Percentiles rank a stretch among this genome's conserved stretches.
phyloP scores from a whole-genome alignment of 2,113 vertebrate species.

The Dicentrarchus labrax region DNA sequence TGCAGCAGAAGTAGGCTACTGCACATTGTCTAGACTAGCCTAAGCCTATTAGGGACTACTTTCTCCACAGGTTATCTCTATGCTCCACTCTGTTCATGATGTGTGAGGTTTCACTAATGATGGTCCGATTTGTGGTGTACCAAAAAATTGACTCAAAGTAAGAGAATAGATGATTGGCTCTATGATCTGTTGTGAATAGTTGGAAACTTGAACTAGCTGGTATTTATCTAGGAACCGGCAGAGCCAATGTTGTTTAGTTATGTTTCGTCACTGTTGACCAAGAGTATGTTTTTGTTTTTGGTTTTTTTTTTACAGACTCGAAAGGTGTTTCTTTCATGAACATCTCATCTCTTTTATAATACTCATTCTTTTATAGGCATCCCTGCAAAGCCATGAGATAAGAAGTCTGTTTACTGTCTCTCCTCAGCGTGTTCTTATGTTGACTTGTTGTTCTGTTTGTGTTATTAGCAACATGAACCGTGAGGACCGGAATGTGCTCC shows the following conservation, averaged over 20 bases:
- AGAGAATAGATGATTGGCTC: background rate
- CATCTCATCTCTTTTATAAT: constrained; percentile 16
- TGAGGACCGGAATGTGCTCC: constrained; percentile 99
- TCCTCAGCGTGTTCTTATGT: constrained; percentile 40
- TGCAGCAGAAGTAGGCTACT: constrained; percentile 32
- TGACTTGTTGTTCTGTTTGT: constrained; percentile 78
- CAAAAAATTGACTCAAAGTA: background rate
- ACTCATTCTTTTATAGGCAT: background rate
- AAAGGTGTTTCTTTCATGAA: background rate
- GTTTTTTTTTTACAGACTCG: background rate
- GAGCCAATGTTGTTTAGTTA: background rate
- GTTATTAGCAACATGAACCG: constrained; percentile 99
- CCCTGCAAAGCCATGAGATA: constrained; percentile 7
- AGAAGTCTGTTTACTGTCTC: constrained; percentile 41
- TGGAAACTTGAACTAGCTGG: background rate
- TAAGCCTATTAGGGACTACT: constrained; percentile 69
- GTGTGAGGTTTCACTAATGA: constrained; percentile 22
- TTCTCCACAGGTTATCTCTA: constrained; percentile 55
- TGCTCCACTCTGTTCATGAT: constrained; percentile 28
- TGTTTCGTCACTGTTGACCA: background rate
- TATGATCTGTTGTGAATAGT: background rate
- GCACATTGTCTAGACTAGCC: constrained; percentile 45
- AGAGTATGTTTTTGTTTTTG: background rate
- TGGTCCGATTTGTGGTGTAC: constrained; percentile 7
- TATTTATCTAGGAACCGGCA: background rate